Percentiles rank a stretch among this genome's conserved stretches.
Evolutionary conservation across 2,888 invertebrate species (phyloP).

Genomic region (Neocrepidodera transversa): DNA sequence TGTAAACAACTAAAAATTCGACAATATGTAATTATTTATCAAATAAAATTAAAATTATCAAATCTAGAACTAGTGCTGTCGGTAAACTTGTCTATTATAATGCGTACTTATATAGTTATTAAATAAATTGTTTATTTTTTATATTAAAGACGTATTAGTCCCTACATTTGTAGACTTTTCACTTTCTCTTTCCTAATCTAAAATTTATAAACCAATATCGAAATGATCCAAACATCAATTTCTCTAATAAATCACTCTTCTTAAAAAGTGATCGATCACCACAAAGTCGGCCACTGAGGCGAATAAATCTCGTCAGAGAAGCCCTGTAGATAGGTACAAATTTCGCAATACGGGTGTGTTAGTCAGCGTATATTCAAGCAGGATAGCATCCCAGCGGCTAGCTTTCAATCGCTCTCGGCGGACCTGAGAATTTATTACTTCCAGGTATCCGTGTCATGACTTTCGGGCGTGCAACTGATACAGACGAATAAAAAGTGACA

Average conservation of each 20-base stretch:
- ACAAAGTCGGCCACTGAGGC: constrained; percentile 3
- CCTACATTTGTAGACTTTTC: too few species aligned
- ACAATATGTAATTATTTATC: too few species aligned
- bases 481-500: constrained; percentile 49
- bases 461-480: constrained; percentile 40
- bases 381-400: constrained; percentile 42
- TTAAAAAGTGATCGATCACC: constrained; percentile 23
- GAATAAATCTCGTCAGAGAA: constrained; percentile 24
- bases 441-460: constrained; percentile 41
- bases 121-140: too few species aligned
- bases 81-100: too few species aligned
- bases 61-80: too few species aligned
- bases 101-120: too few species aligned
- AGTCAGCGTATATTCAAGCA: constrained; percentile 45
- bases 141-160: too few species aligned
- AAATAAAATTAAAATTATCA: too few species aligned
- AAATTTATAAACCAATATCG: constrained; percentile 8
- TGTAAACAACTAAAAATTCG: too few species aligned
- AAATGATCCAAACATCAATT: constrained; percentile 8
- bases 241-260: constrained; percentile 13
- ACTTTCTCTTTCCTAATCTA: background rate
- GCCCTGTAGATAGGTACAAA: constrained; percentile 27
- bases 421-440: constrained; percentile 41
- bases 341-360: constrained; percentile 27
- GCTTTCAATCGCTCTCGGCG: constrained; percentile 50